Evolutionary conservation across 2,888 invertebrate genomes (phyloP).

Genomic region (Drosophila anomalata): DNA sequence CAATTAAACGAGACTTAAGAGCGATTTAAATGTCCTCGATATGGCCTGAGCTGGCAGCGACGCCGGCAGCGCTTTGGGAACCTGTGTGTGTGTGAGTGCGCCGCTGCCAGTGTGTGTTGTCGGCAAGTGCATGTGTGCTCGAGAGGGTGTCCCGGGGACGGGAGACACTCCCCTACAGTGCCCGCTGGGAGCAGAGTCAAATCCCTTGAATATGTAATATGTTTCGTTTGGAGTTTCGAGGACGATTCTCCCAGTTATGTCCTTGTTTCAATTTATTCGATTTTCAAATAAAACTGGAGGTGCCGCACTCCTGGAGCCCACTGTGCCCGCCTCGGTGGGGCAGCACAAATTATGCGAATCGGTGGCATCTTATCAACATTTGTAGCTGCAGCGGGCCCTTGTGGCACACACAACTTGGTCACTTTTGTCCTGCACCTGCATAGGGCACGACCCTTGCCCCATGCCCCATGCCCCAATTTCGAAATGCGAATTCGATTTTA

Average conservation of each 20-base stretch:
- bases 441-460: conserved; percentile 12
- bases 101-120: neutral
- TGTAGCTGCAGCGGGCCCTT: conserved; percentile 40
- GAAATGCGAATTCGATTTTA: conserved; percentile 20
- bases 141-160: neutral
- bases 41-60: conserved; percentile 42
- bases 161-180: conserved; percentile 14
- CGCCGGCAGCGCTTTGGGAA: conserved; percentile 32
- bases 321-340: conserved; percentile 11
- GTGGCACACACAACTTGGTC: conserved; percentile 5
- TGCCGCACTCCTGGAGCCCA: conserved; percentile 2
- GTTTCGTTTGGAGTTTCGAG: neutral
- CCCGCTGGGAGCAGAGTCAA: conserved; percentile 2
- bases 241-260: neutral
- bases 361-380: conserved; percentile 55
- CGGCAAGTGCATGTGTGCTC: conserved; percentile 1
- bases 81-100: conserved; percentile 10
- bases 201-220: neutral
- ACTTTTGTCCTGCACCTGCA: conserved; percentile 18
- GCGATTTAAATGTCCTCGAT: conserved; percentile 68
- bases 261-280: neutral
- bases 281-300: neutral
- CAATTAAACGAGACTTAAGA: conserved; percentile 69
- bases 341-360: conserved; percentile 58
- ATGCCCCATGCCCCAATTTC: neutral